Percentiles rank a stretch among this genome's conserved stretches.
Conservation (phyloP, 1,140 invertebrate genomes). For the Himalopsyche phryganea region DNA sequence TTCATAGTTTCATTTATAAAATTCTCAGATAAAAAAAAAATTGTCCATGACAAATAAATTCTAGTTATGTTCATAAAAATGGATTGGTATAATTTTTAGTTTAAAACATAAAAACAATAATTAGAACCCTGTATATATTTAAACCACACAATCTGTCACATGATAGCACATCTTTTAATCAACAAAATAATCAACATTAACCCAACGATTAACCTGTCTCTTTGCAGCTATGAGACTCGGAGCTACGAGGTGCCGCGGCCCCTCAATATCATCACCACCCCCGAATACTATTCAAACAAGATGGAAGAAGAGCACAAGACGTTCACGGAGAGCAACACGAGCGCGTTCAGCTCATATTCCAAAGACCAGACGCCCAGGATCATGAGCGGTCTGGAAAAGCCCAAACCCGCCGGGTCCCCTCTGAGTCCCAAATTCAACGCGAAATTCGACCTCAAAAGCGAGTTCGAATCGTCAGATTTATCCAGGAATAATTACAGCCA, state of each 20-base stretch:
- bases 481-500: constrained; percentile 32
- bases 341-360: constrained; percentile 27
- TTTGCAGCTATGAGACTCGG: constrained; percentile 52
- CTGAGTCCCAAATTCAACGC: constrained; percentile 52
- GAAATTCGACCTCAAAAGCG: constrained; percentile 42
- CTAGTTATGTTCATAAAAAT: no score
- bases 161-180: not conserved
- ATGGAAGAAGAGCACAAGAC: constrained; percentile 28
- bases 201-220: constrained; percentile 24
- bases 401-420: constrained; percentile 39
- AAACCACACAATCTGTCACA: not conserved
- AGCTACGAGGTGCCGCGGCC: constrained; percentile 50
- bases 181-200: no score
- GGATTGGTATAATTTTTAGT: not conserved
- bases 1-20: no score
- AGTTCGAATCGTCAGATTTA: constrained; percentile 39
- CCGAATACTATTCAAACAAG: constrained; percentile 23
- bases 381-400: constrained; percentile 40
- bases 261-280: constrained; percentile 20
- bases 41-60: no score
- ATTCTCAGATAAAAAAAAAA: no score
- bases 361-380: constrained; percentile 35
- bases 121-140: not conserved
- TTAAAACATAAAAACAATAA: not conserved
- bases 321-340: constrained; percentile 15